phyloP scores from a whole-genome alignment of 2,113 vertebrate genomes.

The Anhinga rufa region DNA sequence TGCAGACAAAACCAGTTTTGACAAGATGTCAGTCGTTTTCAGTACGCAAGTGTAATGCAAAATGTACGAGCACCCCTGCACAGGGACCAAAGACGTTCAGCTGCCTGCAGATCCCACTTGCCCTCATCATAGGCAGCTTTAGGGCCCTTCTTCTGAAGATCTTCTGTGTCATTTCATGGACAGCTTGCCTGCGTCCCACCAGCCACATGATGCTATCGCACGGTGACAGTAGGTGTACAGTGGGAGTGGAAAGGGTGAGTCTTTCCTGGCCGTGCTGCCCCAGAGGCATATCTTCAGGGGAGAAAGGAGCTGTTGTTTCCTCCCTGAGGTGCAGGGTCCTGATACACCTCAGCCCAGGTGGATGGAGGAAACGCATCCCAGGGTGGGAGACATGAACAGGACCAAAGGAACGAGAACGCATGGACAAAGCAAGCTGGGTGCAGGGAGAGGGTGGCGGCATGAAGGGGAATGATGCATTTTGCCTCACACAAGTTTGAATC shows the following conservation, averaged over 20 bases:
- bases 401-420: fast-evolving
- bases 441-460: not conserved
- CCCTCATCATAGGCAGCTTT: not conserved
- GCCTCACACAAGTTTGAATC: not conserved
- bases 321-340: not conserved
- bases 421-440: not conserved
- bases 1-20: not conserved
- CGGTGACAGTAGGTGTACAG: not conserved
- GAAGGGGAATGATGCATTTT: fast-evolving
- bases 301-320: not conserved
- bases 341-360: too few relatives aligned
- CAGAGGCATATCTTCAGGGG: fast-evolving
- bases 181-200: not conserved
- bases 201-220: not conserved
- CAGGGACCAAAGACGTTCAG: not conserved
- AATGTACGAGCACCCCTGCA: not conserved
- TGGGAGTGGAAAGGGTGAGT: fast-evolving
- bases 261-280: not conserved
- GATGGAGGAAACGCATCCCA: not conserved
- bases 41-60: not conserved
- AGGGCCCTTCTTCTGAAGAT: not conserved
- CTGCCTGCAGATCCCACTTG: not conserved
- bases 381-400: not conserved
- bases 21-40: not conserved
- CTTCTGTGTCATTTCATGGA: too few relatives aligned